Base-by-base conservation (phyloP, 2,888 invertebrate genomes). In the Petrolisthes manimaculis region DNA sequence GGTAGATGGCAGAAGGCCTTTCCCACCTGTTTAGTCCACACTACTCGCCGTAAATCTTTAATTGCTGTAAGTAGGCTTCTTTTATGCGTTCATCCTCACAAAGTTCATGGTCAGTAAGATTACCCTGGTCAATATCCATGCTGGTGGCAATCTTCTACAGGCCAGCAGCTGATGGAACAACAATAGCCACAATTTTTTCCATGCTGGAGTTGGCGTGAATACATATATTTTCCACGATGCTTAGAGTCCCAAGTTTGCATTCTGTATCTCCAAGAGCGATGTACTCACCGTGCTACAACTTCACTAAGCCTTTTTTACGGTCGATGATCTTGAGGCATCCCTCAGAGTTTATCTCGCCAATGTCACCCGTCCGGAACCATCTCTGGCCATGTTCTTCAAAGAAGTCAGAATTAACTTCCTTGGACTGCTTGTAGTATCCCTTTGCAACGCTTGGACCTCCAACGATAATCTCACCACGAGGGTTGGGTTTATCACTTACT, bases 301-400 rank as follows among this genome's bases (percentile, higher is more conserved):
- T 94, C 14, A 94, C 93, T 69, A 94, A 92, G 92, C 95, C 94
- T 91, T 94, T 94, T 92, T 94, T 94, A 8, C 94, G 93, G 92
- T 94, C 99, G 92, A 99, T 98, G 92, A 99, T 98, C 94, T 97
- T 97, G 92, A 99, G 95, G 92, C 96, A 96, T 53, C 99, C 99
- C 93, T 99, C 98, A 75, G 95, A 94, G 92, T 98, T 96, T 92
- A 99, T 94, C 94, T 99, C 98, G 1, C 97, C 98, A 93, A 99
- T 96, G 93, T 99, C 99, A 0, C 99, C 99, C 18, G 98, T 97
- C 92, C 95, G 96, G 94, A 99, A 99, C 97, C 98, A 99, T 91
- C 96, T 94, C 90, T 95, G 95, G 0, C 97, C 98, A 92, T 96
- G 96, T 91, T 95, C 95, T 91, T 95, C 95, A 92, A 96, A 96